Conservation (phyloP, 1,140 invertebrate species). For the Chironomus tepperi region DNA sequence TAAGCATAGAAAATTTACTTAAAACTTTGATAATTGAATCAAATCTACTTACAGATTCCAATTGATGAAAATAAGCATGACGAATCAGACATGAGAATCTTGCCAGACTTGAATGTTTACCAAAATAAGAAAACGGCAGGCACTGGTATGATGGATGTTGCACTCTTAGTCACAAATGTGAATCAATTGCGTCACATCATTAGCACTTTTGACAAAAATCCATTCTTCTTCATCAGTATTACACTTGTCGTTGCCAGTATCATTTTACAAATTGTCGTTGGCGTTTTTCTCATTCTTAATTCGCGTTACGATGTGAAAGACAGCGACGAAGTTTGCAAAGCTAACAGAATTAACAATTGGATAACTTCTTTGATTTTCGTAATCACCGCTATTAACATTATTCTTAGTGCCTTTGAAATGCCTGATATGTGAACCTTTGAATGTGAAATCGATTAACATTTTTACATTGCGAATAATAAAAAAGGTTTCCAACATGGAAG, state of each 20-base stretch:
- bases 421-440: constrained; percentile 37
- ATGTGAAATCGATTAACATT: not conserved
- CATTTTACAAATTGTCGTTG: constrained; percentile 59
- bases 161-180: constrained; percentile 65
- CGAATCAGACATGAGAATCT: constrained; percentile 30
- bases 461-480: not conserved
- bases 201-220: constrained; percentile 52
- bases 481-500: not conserved
- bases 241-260: constrained; percentile 63
- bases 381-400: constrained; percentile 67
- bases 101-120: constrained; percentile 67
- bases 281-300: constrained; percentile 68
- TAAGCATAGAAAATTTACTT: not conserved
- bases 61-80: too few species aligned
- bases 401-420: constrained; percentile 70
- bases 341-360: constrained; percentile 65
- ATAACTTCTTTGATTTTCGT: constrained; percentile 67
- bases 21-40: not conserved
- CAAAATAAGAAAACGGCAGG: constrained; percentile 78
- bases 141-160: constrained; percentile 72
- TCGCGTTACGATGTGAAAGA: constrained; percentile 63
- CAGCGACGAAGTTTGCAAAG: constrained; percentile 53
- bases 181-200: constrained; percentile 74
- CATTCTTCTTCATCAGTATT: constrained; percentile 62
- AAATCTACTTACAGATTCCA: too few species aligned